Percentiles rank a stretch among this genome's conserved stretches.
phyloP scores from a whole-genome alignment of 2,113 vertebrate genomes.

The Epinephelus moara region DNA sequence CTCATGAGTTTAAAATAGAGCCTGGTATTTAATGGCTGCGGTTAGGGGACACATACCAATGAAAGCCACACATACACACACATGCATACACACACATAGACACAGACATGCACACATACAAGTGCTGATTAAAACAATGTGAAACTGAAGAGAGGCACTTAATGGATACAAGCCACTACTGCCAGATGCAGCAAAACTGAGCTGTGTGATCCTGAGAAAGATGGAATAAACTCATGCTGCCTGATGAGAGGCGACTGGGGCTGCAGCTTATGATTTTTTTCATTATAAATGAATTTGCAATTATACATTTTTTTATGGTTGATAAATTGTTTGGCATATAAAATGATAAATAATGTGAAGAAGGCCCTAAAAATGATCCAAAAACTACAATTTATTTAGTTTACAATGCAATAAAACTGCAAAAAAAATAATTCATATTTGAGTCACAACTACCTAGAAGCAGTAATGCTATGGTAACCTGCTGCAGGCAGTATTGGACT shows the following conservation, averaged over 20 bases:
- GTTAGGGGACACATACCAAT: slow-evolving; percentile 75
- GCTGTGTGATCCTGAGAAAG: slow-evolving; percentile 42
- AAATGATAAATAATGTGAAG: not conserved
- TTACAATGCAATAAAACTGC: not conserved
- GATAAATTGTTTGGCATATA: slow-evolving; percentile 1
- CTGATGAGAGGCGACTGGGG: not conserved
- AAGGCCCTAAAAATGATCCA: not conserved
- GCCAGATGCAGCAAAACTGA: slow-evolving; percentile 56
- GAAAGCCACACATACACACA: slow-evolving; percentile 40
- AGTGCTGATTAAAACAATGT: slow-evolving; percentile 79
- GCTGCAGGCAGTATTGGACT: slow-evolving; percentile 23
- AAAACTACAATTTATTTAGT: not conserved
- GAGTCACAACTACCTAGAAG: not conserved
- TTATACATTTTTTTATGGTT: not conserved
- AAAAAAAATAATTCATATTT: not conserved
- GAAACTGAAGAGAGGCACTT: slow-evolving; percentile 68
- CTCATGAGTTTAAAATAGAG: slow-evolving; percentile 71
- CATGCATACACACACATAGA: slow-evolving; percentile 27
- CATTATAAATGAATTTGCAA: slow-evolving; percentile 4
- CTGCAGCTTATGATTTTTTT: slow-evolving; percentile 7
- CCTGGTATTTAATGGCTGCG: slow-evolving; percentile 67
- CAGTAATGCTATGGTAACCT: slow-evolving; percentile 1
- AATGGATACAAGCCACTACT: slow-evolving; percentile 67
- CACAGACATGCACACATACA: slow-evolving; percentile 21
- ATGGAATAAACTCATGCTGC: slow-evolving; percentile 18